Evolutionary conservation across 2,888 invertebrate genomes (phyloP), one percentile per base, ranked within the genome.

Genomic region (Ceraclea dissimilis): DNA sequence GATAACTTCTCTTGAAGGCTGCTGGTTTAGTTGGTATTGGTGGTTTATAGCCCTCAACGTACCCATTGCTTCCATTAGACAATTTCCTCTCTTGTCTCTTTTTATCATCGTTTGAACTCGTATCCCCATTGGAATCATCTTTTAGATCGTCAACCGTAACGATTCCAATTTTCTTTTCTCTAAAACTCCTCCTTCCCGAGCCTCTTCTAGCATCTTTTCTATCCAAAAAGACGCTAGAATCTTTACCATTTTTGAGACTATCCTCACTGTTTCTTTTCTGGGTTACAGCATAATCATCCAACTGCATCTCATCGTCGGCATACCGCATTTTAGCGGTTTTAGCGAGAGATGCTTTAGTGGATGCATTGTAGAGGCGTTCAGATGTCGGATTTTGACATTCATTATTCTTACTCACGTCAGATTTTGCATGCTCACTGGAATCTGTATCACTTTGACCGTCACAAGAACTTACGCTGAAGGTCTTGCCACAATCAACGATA

Each of bases 391-490:
- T 75, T 22, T 60, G 58, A 11, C 68, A 70, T 19, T 71, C 60
- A 11, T 58, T 60, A 13, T 50, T 62, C 22, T 65, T 60, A 1
- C 68, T 53, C 13, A 26, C 16, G 21, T 54, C 68, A 2, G 67
- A 61, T 4, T 67, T 69, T 0, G 76, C 81, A 60, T 79, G 81
- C 60, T 83, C 73, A 31, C 59, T 59, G 2, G 83, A 83, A 69
- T 84, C 84, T 46, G 82, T 82, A 64, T 84, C 84, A 64, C 84
- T 84, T 64, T 81, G 82, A 33, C 80, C 80, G 59, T 84, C 84
- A 63, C 83, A 83, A 5, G 82, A 82, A 63, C 82, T 82, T 8
- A 81, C 80, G 64, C 83, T 83, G 63, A 78, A 79, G 63, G 76
- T 73, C 64, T 80, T 81, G 1, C 68, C 70, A 47, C 56, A 56